Evolutionary conservation across 2,797 vertebrate species (phyloP).

Genomic region (Microtus californicus): DNA sequence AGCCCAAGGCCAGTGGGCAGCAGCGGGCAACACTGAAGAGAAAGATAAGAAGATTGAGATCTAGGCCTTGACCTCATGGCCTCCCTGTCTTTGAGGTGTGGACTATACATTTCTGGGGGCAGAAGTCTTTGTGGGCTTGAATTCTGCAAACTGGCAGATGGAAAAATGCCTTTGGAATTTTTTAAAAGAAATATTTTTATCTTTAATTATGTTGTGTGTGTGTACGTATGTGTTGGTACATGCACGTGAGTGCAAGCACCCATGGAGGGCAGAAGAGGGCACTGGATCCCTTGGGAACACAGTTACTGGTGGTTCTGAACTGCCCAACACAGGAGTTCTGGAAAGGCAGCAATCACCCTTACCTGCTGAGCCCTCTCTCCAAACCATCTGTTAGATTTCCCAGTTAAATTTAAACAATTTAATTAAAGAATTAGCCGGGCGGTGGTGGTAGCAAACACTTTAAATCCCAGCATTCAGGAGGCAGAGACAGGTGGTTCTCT

Average conservation of each 20-base stretch:
- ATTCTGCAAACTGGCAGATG: background rate
- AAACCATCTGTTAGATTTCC: background rate
- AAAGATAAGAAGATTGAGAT: background rate
- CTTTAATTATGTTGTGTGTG: background rate
- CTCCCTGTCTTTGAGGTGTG: too few relatives aligned
- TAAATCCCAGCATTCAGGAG: too few relatives aligned
- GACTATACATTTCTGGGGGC: background rate
- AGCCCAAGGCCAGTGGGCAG: too few relatives aligned
- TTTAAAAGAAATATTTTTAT: background rate
- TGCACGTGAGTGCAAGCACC: background rate
- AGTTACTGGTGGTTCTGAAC: background rate
- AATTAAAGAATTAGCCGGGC: background rate
- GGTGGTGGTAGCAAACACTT: too few relatives aligned
- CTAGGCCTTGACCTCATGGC: too few relatives aligned
- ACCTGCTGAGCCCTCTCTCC: background rate
- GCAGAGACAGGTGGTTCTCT: too few relatives aligned
- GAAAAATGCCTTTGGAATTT: background rate
- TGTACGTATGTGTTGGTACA: background rate
- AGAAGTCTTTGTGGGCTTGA: background rate
- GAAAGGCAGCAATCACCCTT: background rate
- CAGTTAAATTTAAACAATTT: background rate
- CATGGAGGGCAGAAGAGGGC: background rate
- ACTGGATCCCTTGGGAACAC: too few relatives aligned
- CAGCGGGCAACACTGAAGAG: too few relatives aligned
- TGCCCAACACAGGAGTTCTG: background rate